Evolutionary conservation across 2,113 vertebrate genomes (phyloP), one percentile per base, ranked within the genome.

Genomic region (Nyctereutes procyonoides): DNA sequence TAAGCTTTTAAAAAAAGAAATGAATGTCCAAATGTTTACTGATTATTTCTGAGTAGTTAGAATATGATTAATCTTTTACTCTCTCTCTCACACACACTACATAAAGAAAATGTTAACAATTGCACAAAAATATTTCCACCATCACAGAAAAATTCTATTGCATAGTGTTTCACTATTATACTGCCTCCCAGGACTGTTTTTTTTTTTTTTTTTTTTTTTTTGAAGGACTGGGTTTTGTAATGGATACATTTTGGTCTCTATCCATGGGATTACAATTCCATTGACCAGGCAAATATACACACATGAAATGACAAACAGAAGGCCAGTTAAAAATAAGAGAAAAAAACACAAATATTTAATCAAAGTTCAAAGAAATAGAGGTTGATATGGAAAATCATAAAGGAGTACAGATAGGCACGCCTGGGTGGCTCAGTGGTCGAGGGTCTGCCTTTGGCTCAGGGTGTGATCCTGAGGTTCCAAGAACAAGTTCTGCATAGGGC

Each of bases 301-400:
- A 94, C 30, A 88, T 12, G 16, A 69, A 81, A 71, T 88, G 30
- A 63, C 7, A 94, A 94, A 86, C 58, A 48, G 51, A 81, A 91
- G 51, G 26, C 35, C 24, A 53, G 30, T 53, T 62, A 35, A 69
- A 38, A 77, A 56, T 51, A 48, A 81, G 38, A 88, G 65, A 32
- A 65, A 20, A 62, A n/a, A 43, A 32, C 43, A 94, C 77, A 94
- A 89, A 94, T 82, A 38, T n/a, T 69, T 69, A 87, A 87, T n/a
- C 51, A 3, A 55, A 87, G 30, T 77, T 87, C 48, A 93, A 69
- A 79, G n/a, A 93, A 43, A 67, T 58, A 51, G 48, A 88, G 48
- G 82, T 56, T 43, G 48, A 43, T 88, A 28, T 62, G 65, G 77
- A 73, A 90, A 85, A 65, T 84, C 51, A 90, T 32, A 24, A 95